phyloP scores from a whole-genome alignment of 1,140 invertebrate species.

The Lanistes nyassanus region DNA sequence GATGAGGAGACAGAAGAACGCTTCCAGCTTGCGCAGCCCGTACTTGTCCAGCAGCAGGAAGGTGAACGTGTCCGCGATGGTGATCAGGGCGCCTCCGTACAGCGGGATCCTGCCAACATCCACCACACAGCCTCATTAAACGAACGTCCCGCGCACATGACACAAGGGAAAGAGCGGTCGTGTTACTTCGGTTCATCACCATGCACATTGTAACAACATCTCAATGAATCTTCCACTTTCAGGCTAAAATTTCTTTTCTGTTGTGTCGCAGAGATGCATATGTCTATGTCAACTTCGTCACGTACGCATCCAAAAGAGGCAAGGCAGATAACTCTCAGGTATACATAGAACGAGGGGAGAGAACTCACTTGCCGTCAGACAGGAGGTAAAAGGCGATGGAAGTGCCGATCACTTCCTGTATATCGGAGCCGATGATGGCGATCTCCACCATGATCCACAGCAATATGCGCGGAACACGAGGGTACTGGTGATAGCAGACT shows the following conservation, averaged over 20 bases:
- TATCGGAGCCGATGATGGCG: constrained; percentile 90
- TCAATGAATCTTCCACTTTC: too few relatives aligned
- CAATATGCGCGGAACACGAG: constrained; percentile 79
- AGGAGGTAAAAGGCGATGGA: constrained; percentile 89
- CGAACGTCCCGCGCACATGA: too few relatives aligned
- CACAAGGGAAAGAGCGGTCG: too few relatives aligned
- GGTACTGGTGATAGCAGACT: constrained; percentile 78
- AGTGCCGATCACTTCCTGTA: constrained; percentile 93
- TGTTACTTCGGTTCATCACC: too few relatives aligned
- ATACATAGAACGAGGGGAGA: constrained; percentile 16
- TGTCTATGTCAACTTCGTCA: too few relatives aligned
- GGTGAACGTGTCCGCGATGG: constrained; percentile 91
- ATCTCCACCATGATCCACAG: constrained; percentile 95
- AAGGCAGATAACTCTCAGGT: too few relatives aligned
- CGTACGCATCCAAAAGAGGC: too few relatives aligned
- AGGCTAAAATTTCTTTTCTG: too few relatives aligned
- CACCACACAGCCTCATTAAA: background rate
- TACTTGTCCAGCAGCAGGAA: constrained; percentile 93
- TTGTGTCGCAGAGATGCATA: too few relatives aligned
- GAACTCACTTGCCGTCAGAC: constrained; percentile 81
- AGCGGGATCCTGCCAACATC: constrained; percentile 80
- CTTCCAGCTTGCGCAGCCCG: constrained; percentile 88
- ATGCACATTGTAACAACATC: too few relatives aligned
- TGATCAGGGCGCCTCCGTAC: constrained; percentile 88
- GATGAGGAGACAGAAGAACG: constrained; percentile 88